Evolutionary conservation across 2,113 vertebrate genomes (phyloP), one percentile per base, ranked within the genome.

Genomic region (Henicopernis longicauda): DNA sequence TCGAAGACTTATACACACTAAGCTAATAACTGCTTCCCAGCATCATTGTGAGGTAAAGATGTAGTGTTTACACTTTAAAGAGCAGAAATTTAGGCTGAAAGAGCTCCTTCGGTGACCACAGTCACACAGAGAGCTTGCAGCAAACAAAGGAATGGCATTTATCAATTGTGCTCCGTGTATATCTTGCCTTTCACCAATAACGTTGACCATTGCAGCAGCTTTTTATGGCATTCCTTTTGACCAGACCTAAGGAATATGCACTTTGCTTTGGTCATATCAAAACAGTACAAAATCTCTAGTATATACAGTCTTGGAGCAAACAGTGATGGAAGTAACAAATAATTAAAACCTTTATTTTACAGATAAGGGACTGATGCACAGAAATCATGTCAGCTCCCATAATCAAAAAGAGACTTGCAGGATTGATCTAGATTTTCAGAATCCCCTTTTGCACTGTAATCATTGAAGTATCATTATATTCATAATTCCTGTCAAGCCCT

Each of bases 131-230:
- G 36, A 72, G 26, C 66, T 58, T 52, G 36, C 70, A 36, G 27
- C 72, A 89, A 38, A 6, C 45, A 12, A 15, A 82, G 19, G 32
- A 73, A 40, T 17, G n/a, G 13, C 76, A 55, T 44, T 71, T 44
- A 15, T 0, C 40, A 54, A 0, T 23, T 19, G 18, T 50, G 76
- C 40, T 49, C 25, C 6, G 1, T 0, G 0, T 38, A 1, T 16
- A 16, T 26, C 25, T 26, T 65, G 38, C 19, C 58, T 78, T 73
- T 82, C 54, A 32, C 54, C 31, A 44, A 1, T 2, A 12, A 8
- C 1, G 3, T 0, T 81, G 55, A 36, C 40, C 20, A 38, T 55
- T 13, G 50, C 50, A 86, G 36, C 52, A 50, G 65, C 13, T 76
- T 90, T 66, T 86, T 40, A 40, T 1, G 4, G 15, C 8, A 1